Conservation (phyloP, 1,140 invertebrate genomes). For the Aphaenogaster ashmeadi region DNA sequence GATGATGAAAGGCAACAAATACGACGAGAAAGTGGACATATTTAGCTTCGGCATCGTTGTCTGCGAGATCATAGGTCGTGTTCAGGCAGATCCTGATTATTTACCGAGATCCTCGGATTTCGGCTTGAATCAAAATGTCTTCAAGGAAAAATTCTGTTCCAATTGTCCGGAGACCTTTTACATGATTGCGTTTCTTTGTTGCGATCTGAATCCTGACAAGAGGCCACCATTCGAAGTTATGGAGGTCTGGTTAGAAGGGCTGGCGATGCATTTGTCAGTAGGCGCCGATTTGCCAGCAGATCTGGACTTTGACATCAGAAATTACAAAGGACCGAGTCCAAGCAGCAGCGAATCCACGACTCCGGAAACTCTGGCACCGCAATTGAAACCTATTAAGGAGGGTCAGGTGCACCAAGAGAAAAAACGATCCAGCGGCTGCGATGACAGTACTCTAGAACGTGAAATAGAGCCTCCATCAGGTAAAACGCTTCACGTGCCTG, state of each 20-base stretch:
- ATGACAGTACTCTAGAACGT: conserved; percentile 85
- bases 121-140: conserved; percentile 95
- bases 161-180: conserved; percentile 96
- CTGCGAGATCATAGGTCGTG: conserved; percentile 98
- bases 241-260: conserved; percentile 93
- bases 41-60: conserved; percentile 99
- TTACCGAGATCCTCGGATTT: conserved; percentile 96
- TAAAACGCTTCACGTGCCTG: conserved; percentile 67
- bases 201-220: conserved; percentile 95
- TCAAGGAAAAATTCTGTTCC: conserved; percentile 95
- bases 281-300: conserved; percentile 90
- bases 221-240: conserved; percentile 95
- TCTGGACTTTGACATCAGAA: conserved; percentile 92
- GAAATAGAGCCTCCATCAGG: conserved; percentile 72
- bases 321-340: conserved; percentile 89
- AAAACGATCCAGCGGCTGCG: conserved; percentile 80
- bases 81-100: conserved; percentile 97
- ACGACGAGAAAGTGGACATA: conserved; percentile 98
- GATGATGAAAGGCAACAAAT: conserved; percentile 98
- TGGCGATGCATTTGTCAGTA: conserved; percentile 91
- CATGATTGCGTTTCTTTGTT: conserved; percentile 95
- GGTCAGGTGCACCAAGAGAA: conserved; percentile 85
- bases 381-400: conserved; percentile 87
- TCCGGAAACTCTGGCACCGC: conserved; percentile 87
- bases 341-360: conserved; percentile 89